Evolutionary conservation across 2,888 invertebrate species (phyloP).

Genomic region (Diplazon laetatorius): DNA sequence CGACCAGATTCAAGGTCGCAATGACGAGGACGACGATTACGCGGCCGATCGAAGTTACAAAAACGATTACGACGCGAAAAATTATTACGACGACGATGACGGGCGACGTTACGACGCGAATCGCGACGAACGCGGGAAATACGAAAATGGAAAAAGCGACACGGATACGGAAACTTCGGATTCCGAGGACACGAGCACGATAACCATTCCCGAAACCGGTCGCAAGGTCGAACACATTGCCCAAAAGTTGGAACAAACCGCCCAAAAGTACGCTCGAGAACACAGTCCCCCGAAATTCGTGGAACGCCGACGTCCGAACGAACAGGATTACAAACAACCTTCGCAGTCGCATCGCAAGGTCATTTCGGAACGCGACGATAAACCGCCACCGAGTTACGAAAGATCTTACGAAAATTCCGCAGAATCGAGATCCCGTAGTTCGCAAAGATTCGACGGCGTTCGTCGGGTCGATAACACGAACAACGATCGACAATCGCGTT

Average conservation of each 20-base stretch:
- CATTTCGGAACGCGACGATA: constrained; percentile 67
- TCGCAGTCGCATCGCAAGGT: constrained; percentile 61
- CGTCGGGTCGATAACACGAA: constrained; percentile 52
- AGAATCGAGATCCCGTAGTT: constrained; percentile 63
- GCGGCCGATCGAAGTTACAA: constrained; percentile 35
- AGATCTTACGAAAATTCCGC: constrained; percentile 66
- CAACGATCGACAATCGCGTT: constrained; percentile 54
- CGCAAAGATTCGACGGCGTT: constrained; percentile 59
- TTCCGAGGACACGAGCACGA: constrained; percentile 80
- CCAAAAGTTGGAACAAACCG: constrained; percentile 81
- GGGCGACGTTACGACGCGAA: constrained; percentile 56
- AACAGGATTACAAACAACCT: constrained; percentile 43
- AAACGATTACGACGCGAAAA: constrained; percentile 69
- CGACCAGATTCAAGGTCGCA: constrained; percentile 73
- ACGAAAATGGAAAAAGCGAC: constrained; percentile 76
- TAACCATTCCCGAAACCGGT: constrained; percentile 79
- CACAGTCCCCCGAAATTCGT: constrained; percentile 80
- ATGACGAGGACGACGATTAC: constrained; percentile 70
- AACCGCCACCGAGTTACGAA: constrained; percentile 70
- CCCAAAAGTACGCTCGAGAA: constrained; percentile 80
- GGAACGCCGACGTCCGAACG: constrained; percentile 67
- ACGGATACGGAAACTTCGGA: constrained; percentile 74
- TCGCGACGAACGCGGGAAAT: no score
- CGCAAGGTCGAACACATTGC: constrained; percentile 81
- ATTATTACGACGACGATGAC: constrained; percentile 72